Conservation (phyloP, 1,140 invertebrate genomes). For the Bombus soroeensis region DNA sequence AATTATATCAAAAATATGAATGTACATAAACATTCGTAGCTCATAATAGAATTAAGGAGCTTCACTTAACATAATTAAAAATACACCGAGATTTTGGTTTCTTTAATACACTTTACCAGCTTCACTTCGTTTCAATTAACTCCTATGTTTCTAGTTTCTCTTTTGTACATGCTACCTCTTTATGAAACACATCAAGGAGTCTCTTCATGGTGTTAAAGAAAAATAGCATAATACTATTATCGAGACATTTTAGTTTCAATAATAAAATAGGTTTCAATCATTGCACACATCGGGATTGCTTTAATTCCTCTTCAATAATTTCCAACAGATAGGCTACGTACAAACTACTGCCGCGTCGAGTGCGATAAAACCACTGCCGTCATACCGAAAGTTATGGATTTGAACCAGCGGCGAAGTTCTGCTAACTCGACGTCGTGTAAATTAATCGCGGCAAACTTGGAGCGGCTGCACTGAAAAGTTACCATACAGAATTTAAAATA, state of each 20-base stretch:
- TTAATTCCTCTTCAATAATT: neutral
- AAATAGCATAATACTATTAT: neutral
- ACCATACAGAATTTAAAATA: neutral
- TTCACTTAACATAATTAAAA: too few relatives aligned
- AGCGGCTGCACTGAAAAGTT: slow-evolving; percentile 1
- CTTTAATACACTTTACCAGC: too few relatives aligned
- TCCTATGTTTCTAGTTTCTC: neutral
- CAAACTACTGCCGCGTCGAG: neutral
- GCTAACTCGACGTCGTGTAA: neutral
- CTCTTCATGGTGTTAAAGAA: neutral
- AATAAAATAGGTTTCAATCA: neutral
- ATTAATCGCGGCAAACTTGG: slow-evolving; percentile 30
- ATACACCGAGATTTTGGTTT: too few relatives aligned
- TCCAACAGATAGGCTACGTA: neutral
- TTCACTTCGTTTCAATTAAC: neutral
- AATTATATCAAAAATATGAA: too few relatives aligned
- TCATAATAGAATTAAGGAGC: too few relatives aligned
- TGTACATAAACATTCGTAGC: too few relatives aligned
- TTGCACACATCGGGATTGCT: too few relatives aligned
- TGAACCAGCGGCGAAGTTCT: neutral
- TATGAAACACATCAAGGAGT: neutral
- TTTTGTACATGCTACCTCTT: too few relatives aligned
- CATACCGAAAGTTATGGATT: slow-evolving; percentile 17
- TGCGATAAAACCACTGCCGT: slow-evolving; percentile 27
- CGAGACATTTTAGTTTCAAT: neutral